Base-by-base conservation (phyloP, 2,888 invertebrate genomes). In the Caenorhabditis sulstoni region DNA sequence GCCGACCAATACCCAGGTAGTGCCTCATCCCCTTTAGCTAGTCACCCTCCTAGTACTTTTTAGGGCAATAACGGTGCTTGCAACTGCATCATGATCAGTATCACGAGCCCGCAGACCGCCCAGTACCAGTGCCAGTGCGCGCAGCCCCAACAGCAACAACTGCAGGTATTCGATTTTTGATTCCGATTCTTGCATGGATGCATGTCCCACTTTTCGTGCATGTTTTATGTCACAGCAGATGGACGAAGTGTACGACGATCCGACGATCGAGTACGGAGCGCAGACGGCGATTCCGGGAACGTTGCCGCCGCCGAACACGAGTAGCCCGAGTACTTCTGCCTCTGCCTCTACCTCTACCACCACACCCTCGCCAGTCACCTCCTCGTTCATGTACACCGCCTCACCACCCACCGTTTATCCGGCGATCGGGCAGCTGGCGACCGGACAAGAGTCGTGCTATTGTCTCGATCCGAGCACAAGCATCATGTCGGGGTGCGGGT, bases 21-120 rank as follows among this genome's bases (percentile, higher is more conserved):
- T 39, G 57, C 16, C 5, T 14, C 18, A 9, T 5, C 12, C 22
- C 8, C 22, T 5, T 14, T n/a, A n/a, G n/a, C n/a, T n/a, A n/a
- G n/a, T n/a, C n/a, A n/a, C 14, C 44, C 57, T 49, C 1, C 18
- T 47, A 47, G 50, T 41, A 23, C 1, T 55, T 35, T 66, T 61
- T 44, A 66, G 65, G 67, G 62, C 20, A 71, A 66, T 57, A 71
- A 71, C 45, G 79, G 79, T 16, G 74, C 70, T 35, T 86, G 86
- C 59, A 82, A 82, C 45, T 86, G 86, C 70, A 84, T 86, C 66
- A 86, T 86, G 86, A 86, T 86, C 67, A 77, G 82, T 44, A 86
- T 86, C 53, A 78, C 82, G 53, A 76, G 81, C 12, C 86, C 86
- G 39, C 74, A 83, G 22, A 81, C 82, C n/a, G 85, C 86, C n/a